Percentiles rank a stretch among this genome's conserved stretches.
Conservation (phyloP, 2,797 vertebrate genomes). For the Amblyopsis hoosieri region DNA sequence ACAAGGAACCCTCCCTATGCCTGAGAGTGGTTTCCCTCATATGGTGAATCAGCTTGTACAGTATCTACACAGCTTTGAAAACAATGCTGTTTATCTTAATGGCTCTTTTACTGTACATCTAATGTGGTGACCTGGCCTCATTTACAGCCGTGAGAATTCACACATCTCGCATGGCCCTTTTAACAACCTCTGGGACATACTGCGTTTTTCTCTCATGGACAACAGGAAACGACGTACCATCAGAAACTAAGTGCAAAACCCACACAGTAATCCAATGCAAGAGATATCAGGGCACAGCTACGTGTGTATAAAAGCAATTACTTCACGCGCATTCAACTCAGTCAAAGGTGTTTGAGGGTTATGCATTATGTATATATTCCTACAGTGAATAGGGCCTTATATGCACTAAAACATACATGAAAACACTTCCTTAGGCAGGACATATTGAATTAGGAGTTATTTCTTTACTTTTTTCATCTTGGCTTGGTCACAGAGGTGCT, state of each 20-base stretch:
- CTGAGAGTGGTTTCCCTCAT: neutral
- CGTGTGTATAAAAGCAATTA: neutral
- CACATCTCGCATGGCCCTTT: neutral
- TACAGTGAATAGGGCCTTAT: too few relatives aligned
- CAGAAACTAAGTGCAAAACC: constrained; percentile 5
- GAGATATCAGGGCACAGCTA: neutral
- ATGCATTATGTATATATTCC: neutral
- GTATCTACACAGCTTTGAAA: neutral
- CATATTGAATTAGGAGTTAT: constrained; percentile 72
- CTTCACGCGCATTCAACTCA: neutral
- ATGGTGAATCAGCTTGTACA: neutral
- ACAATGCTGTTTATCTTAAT: constrained; percentile 4
- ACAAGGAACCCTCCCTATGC: neutral
- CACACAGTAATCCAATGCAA: constrained; percentile 18
- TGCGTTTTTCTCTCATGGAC: neutral
- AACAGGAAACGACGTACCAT: neutral
- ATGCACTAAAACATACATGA: too few relatives aligned
- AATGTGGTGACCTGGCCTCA: neutral
- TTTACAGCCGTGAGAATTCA: constrained; percentile 13
- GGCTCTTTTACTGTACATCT: constrained; percentile 3
- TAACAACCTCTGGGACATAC: neutral
- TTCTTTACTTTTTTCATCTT: constrained; percentile 11
- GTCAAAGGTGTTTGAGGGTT: neutral
- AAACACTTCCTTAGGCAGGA: constrained; percentile 47
- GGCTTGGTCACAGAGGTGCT: constrained; percentile 64